Evolutionary conservation across 2,113 vertebrate species (phyloP), one percentile per base, ranked within the genome.

Genomic region (Heterotis niloticus): DNA sequence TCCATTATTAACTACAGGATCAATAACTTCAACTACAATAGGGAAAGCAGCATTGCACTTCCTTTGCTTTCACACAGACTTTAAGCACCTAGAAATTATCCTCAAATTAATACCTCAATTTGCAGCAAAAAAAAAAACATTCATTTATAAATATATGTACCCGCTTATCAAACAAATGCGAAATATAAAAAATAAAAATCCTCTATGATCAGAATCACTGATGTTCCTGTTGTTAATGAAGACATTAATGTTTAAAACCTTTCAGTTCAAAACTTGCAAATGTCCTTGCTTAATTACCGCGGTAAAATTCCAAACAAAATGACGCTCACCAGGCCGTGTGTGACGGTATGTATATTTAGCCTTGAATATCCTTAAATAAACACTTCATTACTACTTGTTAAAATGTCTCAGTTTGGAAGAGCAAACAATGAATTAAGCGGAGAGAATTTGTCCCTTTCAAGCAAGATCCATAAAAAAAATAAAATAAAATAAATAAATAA

Each of bases 331-430:
- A 65, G 64, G 3, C 18, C 11, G 54, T 59, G 11, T 28, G 13
- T 17, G 57, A 77, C 56, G 51, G 79, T n/a, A 20, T 59, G 67
- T 78, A 78, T 81, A 79, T 78, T 80, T 78, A 81, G 44, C 82
- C 80, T 57, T 17, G 51, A 83, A 81, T 78, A 23, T 28, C 28
- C 24, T 83, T 86, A 79, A 86, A 87, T 88, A 84, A 86, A 83
- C 79, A 86, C 84, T 87, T 84, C 81, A 85, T 86, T 85, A 84
- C 75, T 71, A 83, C 76, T 86, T 28, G 34, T 83, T 85, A 75
- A 75, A 83, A 79, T 3, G 20, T 23, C 66, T 77, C 80, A 79
- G 72, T 73, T 75, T 44, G 34, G 34, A 54, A 52, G 81, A 82
- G 66, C 70, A 81, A 70, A 64, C 84, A 83, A 86, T 89, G 85